phyloP scores from a whole-genome alignment of 2,797 vertebrate genomes.

The Cyprinella venusta region DNA sequence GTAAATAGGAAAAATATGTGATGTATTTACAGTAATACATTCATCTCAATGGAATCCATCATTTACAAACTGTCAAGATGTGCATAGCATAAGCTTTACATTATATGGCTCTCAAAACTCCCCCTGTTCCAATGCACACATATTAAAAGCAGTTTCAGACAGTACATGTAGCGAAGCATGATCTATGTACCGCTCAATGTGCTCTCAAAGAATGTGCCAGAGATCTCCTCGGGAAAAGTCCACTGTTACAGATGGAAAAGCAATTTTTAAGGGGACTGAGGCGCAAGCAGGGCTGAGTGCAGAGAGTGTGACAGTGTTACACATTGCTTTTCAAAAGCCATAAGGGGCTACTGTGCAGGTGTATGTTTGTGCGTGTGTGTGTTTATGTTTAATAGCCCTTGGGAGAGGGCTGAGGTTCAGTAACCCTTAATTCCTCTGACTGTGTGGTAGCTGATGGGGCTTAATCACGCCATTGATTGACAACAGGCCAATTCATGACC shows the following conservation, averaged over 20 bases:
- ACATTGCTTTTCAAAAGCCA: slow-evolving; percentile 20
- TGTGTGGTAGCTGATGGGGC: slow-evolving; percentile 81
- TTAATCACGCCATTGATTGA: slow-evolving; percentile 86
- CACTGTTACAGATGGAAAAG: slow-evolving; percentile 35
- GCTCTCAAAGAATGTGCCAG: slow-evolving; percentile 31
- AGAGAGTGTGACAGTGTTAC: not conserved
- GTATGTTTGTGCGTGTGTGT: not conserved
- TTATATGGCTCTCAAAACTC: slow-evolving; percentile 11
- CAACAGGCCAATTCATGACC: slow-evolving; percentile 78
- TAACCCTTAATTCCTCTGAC: slow-evolving; percentile 81
- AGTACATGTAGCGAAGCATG: slow-evolving; percentile 4
- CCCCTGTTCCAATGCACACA: not conserved
- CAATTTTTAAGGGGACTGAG: not conserved
- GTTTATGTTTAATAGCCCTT: slow-evolving; percentile 38
- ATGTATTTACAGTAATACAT: slow-evolving; percentile 3
- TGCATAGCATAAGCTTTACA: slow-evolving; percentile 1
- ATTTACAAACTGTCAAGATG: not conserved
- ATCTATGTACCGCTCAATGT: slow-evolving; percentile 7
- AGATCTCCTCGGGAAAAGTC: slow-evolving; percentile 1
- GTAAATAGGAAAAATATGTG: slow-evolving; percentile 6
- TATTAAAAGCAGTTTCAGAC: slow-evolving; percentile 21
- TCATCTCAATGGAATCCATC: slow-evolving; percentile 20
- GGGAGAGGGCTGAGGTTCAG: slow-evolving; percentile 68
- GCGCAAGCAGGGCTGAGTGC: not conserved
- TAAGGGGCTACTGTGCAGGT: slow-evolving; percentile 18